These are phyloP conservation scores for Trematomus loennbergii DNA, from an alignment of 2,113 vertebrate species.

Conservation along the genomic window DNA sequence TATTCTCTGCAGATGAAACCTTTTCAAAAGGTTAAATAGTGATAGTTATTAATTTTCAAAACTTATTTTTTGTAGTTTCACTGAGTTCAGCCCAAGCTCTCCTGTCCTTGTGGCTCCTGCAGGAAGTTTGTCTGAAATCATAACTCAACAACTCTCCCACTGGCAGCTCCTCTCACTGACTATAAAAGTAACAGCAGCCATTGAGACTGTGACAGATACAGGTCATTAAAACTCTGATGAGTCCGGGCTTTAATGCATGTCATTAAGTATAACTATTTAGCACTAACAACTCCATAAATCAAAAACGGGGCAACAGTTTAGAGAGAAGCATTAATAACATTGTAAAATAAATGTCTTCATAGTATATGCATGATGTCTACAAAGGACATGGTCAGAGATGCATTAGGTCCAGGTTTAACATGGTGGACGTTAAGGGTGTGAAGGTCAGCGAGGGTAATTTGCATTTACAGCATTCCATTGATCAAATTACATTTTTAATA, in stretches of 20 bases:
- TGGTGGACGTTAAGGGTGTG: neutral
- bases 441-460: neutral
- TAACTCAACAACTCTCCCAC: conserved; percentile 29
- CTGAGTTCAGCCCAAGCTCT: neutral
- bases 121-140: conserved; percentile 10
- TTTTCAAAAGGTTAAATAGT: neutral
- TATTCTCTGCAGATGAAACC: neutral
- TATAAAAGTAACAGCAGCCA: conserved; percentile 31
- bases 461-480: neutral
- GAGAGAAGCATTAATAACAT: neutral
- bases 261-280: conserved; percentile 2
- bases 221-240: conserved; percentile 29
- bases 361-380: neutral
- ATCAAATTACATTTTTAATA: too few species aligned
- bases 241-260: neutral
- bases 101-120: conserved; percentile 9
- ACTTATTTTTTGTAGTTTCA: neutral
- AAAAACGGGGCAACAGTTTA: neutral
- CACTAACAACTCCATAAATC: conserved; percentile 5
- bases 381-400: neutral
- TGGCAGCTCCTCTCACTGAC: conserved; percentile 21
- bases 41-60: neutral
- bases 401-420: neutral
- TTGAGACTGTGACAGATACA: conserved; percentile 28
- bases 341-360: neutral